These are phyloP conservation scores for Platypus cylindrus DNA, from an alignment of 2,888 invertebrate species.

Conservation along the genomic window DNA sequence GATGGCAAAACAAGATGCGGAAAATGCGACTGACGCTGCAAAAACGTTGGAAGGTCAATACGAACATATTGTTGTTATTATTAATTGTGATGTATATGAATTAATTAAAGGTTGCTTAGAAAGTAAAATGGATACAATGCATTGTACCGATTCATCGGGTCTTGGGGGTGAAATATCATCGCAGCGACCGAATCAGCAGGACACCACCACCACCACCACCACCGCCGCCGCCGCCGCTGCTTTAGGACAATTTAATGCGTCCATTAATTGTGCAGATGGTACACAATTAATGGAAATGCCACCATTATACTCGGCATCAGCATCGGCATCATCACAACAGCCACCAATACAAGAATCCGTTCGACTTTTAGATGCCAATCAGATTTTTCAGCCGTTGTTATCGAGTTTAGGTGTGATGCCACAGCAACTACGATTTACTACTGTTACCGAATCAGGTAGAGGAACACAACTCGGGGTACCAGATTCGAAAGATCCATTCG, in stretches of 20 bases:
- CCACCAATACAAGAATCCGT: slow-evolving; percentile 75
- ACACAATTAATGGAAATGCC: too few relatives aligned
- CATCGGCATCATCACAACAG: slow-evolving; percentile 56
- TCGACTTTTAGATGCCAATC: slow-evolving; percentile 79
- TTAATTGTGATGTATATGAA: neutral
- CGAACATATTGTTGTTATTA: neutral
- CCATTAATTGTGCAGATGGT: too few relatives aligned
- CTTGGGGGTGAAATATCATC: slow-evolving; percentile 38
- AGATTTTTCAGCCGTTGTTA: slow-evolving; percentile 85
- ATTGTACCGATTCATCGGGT: slow-evolving; percentile 33
- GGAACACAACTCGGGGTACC: too few relatives aligned
- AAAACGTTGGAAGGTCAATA: slow-evolving; percentile 20
- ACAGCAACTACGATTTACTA: slow-evolving; percentile 55
- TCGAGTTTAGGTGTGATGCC: slow-evolving; percentile 84
- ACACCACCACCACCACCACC: too few relatives aligned
- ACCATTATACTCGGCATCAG: too few relatives aligned
- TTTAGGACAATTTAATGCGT: too few relatives aligned
- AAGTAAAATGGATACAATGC: slow-evolving; percentile 32
- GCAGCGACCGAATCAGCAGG: slow-evolving; percentile 37
- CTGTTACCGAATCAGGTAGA: slow-evolving; percentile 31
- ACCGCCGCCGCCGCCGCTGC: too few relatives aligned
- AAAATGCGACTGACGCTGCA: slow-evolving; percentile 17
- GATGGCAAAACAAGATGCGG: slow-evolving; percentile 76
- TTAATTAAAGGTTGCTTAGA: slow-evolving; percentile 26
- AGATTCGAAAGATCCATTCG: too few relatives aligned